Evolutionary conservation across 2,888 invertebrate genomes (phyloP), one percentile per base, ranked within the genome.

Genomic region (Apocheima hispidaria): DNA sequence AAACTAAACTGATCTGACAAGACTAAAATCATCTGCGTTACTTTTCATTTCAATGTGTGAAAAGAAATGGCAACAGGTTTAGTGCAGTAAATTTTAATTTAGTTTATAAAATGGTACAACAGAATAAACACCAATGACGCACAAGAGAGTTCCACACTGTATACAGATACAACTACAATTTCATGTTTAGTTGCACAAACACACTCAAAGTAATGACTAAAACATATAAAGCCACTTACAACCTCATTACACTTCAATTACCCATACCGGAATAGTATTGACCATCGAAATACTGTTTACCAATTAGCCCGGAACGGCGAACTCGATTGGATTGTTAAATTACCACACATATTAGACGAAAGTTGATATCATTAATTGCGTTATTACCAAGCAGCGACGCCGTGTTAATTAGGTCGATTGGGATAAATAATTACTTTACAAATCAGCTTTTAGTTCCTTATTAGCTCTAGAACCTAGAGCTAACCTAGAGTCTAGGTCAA

Each of bases 211-310:
- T 12, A 33, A 10, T 33, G 5, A n/a, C 35, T n/a, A n/a, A 35
- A 35, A 35, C 5, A n/a, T n/a, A 10, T 9, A 10, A 12, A 10
- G 10, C 10, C 14, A n/a, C n/a, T n/a, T 38, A 38, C 9, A 2
- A 9, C 36, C 7, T 10, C 20, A 40, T 18, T 20, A 20, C 10
- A 36, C 18, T 20, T 40, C 9, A 40, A 40, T 40, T 40, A 20
- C 20, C 4, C 1, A 40, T 6, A 56, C 41, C 16, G 40, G 21
- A 56, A 43, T 26, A 43, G 9, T 50, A 18, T 57, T 50, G 60
- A 49, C 51, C 43, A 58, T 65, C 52, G 62, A 67, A 61, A 65
- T 62, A 55, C 55, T 65, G 55, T 58, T 67, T 63, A 56, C 49
- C 63, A 63, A 65, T 67, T 64, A 66, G 57, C 26, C 56, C 57